Conservation (phyloP, 1,140 invertebrate genomes). For the Steinernema feltiae region DNA sequence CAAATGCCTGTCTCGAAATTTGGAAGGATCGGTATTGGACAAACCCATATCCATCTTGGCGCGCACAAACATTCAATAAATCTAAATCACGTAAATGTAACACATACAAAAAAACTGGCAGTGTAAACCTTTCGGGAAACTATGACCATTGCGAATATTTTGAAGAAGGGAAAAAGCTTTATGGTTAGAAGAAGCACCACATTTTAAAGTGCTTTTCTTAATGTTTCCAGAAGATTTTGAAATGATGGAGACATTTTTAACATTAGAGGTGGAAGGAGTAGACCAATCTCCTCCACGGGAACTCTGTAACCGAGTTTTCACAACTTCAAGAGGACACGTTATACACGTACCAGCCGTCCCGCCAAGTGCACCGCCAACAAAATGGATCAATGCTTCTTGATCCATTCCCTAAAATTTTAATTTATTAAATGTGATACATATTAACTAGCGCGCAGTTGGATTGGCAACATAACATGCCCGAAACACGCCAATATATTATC, state of each 20-base stretch:
- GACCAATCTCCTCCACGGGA: slow-evolving; percentile 64
- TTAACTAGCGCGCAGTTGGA: not conserved
- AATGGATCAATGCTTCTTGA: slow-evolving; percentile 40
- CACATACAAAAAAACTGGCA: not conserved
- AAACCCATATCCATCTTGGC: too few species aligned
- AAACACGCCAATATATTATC: not conserved
- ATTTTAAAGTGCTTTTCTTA: slow-evolving; percentile 52
- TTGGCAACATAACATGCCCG: not conserved
- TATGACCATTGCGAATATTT: not conserved
- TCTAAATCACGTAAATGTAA: too few species aligned
- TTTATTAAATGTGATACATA: too few species aligned
- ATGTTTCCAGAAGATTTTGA: slow-evolving; percentile 63
- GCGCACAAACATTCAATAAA: too few species aligned
- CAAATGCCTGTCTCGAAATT: not conserved
- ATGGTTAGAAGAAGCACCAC: slow-evolving; percentile 11
- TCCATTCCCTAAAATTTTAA: slow-evolving; percentile 24
- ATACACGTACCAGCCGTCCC: slow-evolving; percentile 90
- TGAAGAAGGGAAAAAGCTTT: not conserved
- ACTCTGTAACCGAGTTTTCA: slow-evolving; percentile 93
- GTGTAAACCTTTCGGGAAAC: slow-evolving; percentile 10
- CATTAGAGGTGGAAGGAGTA: slow-evolving; percentile 58
- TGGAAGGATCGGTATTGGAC: not conserved
- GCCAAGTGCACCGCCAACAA: slow-evolving; percentile 64
- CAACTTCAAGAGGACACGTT: slow-evolving; percentile 94
- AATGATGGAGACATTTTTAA: slow-evolving; percentile 64